Percentiles rank a stretch among this genome's conserved stretches.
These are phyloP conservation scores for Ceratosolen solmsi DNA, from an alignment of 1,140 invertebrate genomes.

Conservation along the genomic window DNA sequence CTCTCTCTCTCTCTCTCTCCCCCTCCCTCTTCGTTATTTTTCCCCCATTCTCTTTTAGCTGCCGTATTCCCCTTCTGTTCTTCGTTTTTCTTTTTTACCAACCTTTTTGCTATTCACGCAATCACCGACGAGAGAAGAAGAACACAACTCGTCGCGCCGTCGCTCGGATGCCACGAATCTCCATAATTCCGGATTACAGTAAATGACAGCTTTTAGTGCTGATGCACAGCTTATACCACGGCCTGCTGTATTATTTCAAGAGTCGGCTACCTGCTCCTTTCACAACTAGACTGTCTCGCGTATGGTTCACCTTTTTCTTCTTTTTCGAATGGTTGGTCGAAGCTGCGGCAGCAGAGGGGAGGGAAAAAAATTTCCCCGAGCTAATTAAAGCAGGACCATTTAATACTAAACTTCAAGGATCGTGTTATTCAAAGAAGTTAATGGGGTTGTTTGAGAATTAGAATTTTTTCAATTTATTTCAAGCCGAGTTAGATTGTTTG, in stretches of 20 bases:
- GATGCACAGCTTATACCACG: slow-evolving; percentile 72
- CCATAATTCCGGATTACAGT: slow-evolving; percentile 73
- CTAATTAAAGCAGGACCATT: slow-evolving; percentile 45
- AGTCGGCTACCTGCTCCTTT: slow-evolving; percentile 47
- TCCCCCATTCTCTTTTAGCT: background rate
- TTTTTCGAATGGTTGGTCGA: background rate
- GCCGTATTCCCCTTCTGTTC: background rate
- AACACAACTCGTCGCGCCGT: background rate
- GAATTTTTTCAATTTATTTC: slow-evolving; percentile 40
- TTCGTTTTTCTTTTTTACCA: background rate
- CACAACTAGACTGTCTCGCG: slow-evolving; percentile 2
- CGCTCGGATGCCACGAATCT: slow-evolving; percentile 56
- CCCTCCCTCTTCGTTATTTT: slow-evolving; percentile 42
- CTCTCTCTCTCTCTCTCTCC: slow-evolving; percentile 18
- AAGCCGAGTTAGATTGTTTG: slow-evolving; percentile 2
- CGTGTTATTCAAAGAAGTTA: slow-evolving; percentile 31
- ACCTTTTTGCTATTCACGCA: slow-evolving; percentile 26
- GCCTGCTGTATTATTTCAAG: slow-evolving; percentile 71
- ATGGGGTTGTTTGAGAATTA: slow-evolving; percentile 35
- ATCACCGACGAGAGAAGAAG: slow-evolving; percentile 30
- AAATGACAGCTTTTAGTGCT: slow-evolving; percentile 74
- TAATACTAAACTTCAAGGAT: slow-evolving; percentile 24
- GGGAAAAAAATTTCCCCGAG: slow-evolving; percentile 34
- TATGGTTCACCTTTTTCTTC: slow-evolving; percentile 61
- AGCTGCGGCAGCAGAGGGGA: background rate